These are phyloP conservation scores for Amphiduros pacificus DNA, from an alignment of 2,888 invertebrate species.

Conservation along the genomic window DNA sequence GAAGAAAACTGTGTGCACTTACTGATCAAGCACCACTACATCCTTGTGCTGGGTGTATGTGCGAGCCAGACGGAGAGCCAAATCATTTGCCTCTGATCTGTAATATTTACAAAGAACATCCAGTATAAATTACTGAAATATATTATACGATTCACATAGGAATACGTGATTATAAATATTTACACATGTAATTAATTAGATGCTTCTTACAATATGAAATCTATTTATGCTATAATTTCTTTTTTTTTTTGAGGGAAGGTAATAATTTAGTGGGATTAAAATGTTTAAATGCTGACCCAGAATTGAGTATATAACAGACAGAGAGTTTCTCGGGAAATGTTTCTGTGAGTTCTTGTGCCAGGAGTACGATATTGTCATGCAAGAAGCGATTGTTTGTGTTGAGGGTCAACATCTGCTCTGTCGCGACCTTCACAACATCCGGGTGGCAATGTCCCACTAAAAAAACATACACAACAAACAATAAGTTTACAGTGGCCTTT, in stretches of 20 bases:
- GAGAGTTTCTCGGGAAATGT: slow-evolving; percentile 84
- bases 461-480: too few relatives aligned
- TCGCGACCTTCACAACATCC: slow-evolving; percentile 85
- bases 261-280: neutral
- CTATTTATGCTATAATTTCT: neutral
- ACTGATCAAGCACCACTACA: slow-evolving; percentile 94
- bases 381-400: slow-evolving; percentile 96
- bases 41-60: slow-evolving; percentile 87
- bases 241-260: neutral
- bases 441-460: slow-evolving; percentile 98
- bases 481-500: too few relatives aligned
- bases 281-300: slow-evolving; percentile 67
- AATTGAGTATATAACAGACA: slow-evolving; percentile 95
- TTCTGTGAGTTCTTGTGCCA: slow-evolving; percentile 80
- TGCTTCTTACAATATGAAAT: too few relatives aligned
- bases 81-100: slow-evolving; percentile 94
- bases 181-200: too few relatives aligned
- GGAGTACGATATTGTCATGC: slow-evolving; percentile 91
- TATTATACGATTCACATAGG: too few relatives aligned
- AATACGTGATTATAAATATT: too few relatives aligned
- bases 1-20: slow-evolving; percentile 65
- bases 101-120: too few relatives aligned
- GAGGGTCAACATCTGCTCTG: slow-evolving; percentile 85
- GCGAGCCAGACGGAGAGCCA: slow-evolving; percentile 86
- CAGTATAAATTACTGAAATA: too few relatives aligned